Base-by-base conservation (phyloP, 2,113 vertebrate species). In the Dasypus novemcinctus region DNA sequence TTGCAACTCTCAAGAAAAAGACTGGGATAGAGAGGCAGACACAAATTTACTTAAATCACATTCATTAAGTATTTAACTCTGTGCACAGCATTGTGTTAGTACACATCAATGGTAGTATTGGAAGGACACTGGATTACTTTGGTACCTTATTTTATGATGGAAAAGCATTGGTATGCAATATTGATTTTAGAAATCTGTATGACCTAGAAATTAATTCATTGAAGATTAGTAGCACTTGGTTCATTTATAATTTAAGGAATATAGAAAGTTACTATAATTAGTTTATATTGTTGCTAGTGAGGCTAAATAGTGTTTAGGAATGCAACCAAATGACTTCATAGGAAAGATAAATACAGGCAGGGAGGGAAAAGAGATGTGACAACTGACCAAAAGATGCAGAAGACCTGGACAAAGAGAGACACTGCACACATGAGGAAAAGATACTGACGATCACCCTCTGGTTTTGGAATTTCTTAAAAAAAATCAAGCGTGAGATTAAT, bases 61-160 rank as follows among this genome's bases (percentile, higher is more conserved):
- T 23, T 72, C 20, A 95, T 29, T 7, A 76, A 25, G n/a, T 63
- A 2, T n/a, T 89, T 33, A 46, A 41, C n/a, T 66, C 33, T 59
- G 8, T 64, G 8, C 49, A 14, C 8, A 68, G 11, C 1, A 33
- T 33, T 59, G 21, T 10, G 10, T 11, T 68, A 68, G 21, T 3
- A 23, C 0, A 31, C 21, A 82, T 41, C 36, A 74, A 57, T 66
- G 4, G 1, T 59, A 54, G 31, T 59, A 17, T 63, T 93, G 20
- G 7, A 87, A 86, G 20, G 82, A 85, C 68, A 69, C 54, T 90
- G 36, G 41, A 52, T 95, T 25, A 46, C 15, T 57, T 64, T 52
- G 29, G 61, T 95, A n/a, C 25, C 18, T 66, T 88, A 54, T 54
- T 96, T 87, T 91, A 84, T n/a, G 54, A 29, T 11, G 79, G 74